Evolutionary conservation across 92 coral and sea anemone species (phyloP).

Genomic region (Palythoa heliodiscus): DNA sequence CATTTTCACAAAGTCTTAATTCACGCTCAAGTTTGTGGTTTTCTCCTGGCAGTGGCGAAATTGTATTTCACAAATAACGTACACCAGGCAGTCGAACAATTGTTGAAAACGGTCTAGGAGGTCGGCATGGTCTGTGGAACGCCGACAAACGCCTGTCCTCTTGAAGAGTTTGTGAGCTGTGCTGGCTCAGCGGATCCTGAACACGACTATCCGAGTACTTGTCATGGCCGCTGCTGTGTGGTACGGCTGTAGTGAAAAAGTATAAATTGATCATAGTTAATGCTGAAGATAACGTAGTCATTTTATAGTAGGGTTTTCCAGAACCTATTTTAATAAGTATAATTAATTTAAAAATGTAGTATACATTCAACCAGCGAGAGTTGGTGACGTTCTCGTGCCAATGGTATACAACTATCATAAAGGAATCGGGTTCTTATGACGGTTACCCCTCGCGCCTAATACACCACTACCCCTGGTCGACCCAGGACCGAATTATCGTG

Average conservation of each 20-base stretch:
- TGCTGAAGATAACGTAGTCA: neutral
- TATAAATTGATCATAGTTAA: no score
- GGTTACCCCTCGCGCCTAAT: no score
- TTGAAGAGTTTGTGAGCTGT: neutral
- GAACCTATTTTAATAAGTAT: neutral
- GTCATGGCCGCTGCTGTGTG: neutral
- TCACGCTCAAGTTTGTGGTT: neutral
- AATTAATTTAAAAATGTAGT: no score
- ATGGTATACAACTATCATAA: no score
- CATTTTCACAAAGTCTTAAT: neutral
- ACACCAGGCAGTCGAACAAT: conserved; percentile 29
- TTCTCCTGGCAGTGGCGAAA: neutral
- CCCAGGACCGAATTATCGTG: no score
- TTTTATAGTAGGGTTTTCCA: neutral
- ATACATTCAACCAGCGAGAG: no score
- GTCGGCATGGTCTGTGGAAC: conserved; percentile 30
- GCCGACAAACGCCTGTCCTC: conserved; percentile 14
- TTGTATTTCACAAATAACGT: conserved; percentile 11
- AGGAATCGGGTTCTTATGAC: no score
- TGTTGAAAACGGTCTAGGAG: conserved; percentile 14
- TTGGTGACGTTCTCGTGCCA: no score
- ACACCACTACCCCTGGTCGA: no score
- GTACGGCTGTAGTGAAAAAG: neutral
- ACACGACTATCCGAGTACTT: neutral
- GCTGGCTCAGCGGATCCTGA: conserved; percentile 9